Conservation (phyloP, 1,140 invertebrate genomes). For the Drosophila aff. region DNA sequence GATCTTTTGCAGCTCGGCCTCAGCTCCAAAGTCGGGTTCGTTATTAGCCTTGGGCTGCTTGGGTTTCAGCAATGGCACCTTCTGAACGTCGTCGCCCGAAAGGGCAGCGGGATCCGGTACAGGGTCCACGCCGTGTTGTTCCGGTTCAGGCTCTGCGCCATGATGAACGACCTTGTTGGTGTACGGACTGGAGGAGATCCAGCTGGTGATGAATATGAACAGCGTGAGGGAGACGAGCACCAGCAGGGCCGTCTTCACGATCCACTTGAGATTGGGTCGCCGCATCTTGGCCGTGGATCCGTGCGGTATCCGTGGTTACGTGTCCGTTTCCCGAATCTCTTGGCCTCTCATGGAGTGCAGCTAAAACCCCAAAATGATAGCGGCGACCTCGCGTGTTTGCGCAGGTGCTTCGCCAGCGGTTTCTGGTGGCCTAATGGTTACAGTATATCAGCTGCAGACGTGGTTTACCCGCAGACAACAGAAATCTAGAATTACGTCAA, state of each 20-base stretch:
- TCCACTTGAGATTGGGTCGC: constrained; percentile 81
- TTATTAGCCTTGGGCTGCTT: not conserved
- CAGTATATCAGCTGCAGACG: constrained; percentile 8
- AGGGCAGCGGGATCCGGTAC: constrained; percentile 18
- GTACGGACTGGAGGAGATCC: constrained; percentile 74
- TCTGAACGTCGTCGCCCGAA: not conserved
- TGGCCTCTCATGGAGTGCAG: constrained; percentile 4
- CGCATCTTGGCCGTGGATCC: constrained; percentile 59
- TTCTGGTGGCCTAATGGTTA: constrained; percentile 3
- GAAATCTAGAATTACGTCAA: constrained; percentile 13
- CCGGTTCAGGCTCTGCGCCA: constrained; percentile 42
- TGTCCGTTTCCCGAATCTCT: constrained; percentile 44
- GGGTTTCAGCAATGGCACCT: not conserved
- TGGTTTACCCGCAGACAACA: constrained; percentile 6
- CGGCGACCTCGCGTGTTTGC: constrained; percentile 26
- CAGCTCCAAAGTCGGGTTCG: not conserved
- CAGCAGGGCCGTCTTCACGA: constrained; percentile 67
- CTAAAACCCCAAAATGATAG: not conserved
- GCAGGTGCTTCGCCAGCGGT: constrained; percentile 28
- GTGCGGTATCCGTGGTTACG: constrained; percentile 46
- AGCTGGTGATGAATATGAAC: constrained; percentile 74
- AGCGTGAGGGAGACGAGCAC: constrained; percentile 64
- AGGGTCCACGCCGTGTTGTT: constrained; percentile 43
- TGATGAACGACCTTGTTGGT: constrained; percentile 72
- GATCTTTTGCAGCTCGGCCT: constrained; percentile 12